Base-by-base conservation (phyloP, 2,888 invertebrate genomes). In the Galerucella calmariensis region DNA sequence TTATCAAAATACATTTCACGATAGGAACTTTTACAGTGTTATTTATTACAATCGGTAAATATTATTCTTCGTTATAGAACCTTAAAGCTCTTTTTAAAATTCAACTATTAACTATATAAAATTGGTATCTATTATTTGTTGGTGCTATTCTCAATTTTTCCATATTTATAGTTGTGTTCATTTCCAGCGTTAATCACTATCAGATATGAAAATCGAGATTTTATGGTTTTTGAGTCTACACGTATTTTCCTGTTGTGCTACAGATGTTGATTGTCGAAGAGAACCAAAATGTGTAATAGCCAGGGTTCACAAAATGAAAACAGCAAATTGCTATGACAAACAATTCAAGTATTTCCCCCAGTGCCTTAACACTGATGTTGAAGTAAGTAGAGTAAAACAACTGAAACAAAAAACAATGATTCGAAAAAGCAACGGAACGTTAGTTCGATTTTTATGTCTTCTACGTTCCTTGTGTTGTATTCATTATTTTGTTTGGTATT, bases 261-360 rank as follows among this genome's bases (percentile, higher is more conserved):
- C 44, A 46, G 66, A 51, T 10, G 27, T 56, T 2, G 74, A 74
- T 75, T 83, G 83, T 72, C 78, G 71, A 53, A 79, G 72, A 16
- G 84, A 82, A 69, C 75, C 74, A 41, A 80, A 75, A 75, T 85
- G 85, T 77, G 77, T 73, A 73, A 79, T 83, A 8, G 76, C 75
- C 8, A 73, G 82, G 46, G 78, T 83, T 4, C 84, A 83, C 67
- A 83, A 84, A 68, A 81, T 86, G 81, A 83, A 82, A 77, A 81
- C 81, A 44, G 85, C 85, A 4, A 86, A 87, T 78, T 87, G 87
- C 78, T 85, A 81, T 73, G 75, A 83, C n/a, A 81, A 77, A 75
- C 80, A 86, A 58, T 80, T 86, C 53, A 81, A 78, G 67, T 69
- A 77, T 62, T 83, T 87, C 75, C 86, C 87, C 0, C 83, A 84